Conservation (phyloP, 2,797 vertebrate genomes). For the Schizopygopsis malacanthus region DNA sequence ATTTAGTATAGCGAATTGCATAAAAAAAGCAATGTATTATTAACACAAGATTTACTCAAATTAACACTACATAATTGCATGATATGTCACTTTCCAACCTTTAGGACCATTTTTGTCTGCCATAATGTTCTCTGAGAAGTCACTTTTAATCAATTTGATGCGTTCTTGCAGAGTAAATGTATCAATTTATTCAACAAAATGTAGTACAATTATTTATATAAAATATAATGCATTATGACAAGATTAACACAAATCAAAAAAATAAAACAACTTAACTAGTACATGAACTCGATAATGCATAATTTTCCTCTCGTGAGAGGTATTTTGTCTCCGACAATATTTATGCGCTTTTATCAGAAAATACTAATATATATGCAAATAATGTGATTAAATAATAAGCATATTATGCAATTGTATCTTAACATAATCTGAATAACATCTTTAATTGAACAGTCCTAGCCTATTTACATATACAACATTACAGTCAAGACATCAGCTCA, state of each 20-base stretch:
- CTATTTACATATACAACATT: conserved; percentile 7
- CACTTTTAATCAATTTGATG: neutral
- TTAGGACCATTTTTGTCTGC: neutral
- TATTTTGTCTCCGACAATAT: neutral
- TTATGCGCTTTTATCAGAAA: neutral
- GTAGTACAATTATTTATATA: neutral
- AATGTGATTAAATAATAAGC: neutral
- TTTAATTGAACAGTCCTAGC: neutral
- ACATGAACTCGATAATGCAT: neutral
- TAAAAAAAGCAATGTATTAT: neutral
- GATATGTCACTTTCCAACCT: too few relatives aligned
- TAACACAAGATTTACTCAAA: neutral
- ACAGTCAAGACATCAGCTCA: conserved; percentile 3
- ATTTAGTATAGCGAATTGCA: neutral
- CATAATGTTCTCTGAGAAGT: neutral
- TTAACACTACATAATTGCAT: neutral
- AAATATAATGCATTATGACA: neutral
- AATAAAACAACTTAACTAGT: neutral
- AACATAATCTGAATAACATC: neutral
- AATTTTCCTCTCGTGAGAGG: neutral
- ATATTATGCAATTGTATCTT: neutral
- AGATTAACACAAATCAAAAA: neutral
- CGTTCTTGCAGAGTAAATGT: neutral
- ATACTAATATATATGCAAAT: neutral
- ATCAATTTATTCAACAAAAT: neutral